Base-by-base conservation (phyloP, 2,797 vertebrate genomes). In the Pteropus rufus region DNA sequence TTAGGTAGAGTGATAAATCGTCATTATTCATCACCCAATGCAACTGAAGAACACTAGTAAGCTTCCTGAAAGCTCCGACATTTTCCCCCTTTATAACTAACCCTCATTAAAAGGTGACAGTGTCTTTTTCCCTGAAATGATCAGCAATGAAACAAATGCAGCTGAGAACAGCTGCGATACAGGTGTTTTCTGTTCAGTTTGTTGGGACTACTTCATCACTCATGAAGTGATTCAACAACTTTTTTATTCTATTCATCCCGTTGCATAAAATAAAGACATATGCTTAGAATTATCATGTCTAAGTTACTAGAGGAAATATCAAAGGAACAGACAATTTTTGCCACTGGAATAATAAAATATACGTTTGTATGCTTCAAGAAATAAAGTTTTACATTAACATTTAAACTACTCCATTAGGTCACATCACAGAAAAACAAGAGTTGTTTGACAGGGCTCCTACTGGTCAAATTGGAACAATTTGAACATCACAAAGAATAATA, bases 1-100 rank as follows among this genome's bases (percentile, higher is more conserved):
- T 52, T 86, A 36, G 44, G 56, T 44, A 64, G 52, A 87, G 24
- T 92, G 44, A 91, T 92, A 96, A 92, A 95, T 93, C 58, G 89
- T 58, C 41, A 77, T 70, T 92, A 77, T 62, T 41, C n/a, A 92
- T 87, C 69, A 95, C 44, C 19, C 21, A 31, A 10, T 75, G 89
- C n/a, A 44, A 60, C 31, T 94, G 49, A 93, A 96, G 67, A 94
- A 79, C 12, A 84, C 56, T 73, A 88, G 52, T 77, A 67, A 86
- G 29, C 39, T 96, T 92, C 62, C 24, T 81, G 34, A 95, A 67
- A 65, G 62, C 49, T 77, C 83, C 11, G 84, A 88, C 56, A 70
- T 36, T 80, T 44, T 54, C 23, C 16, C 52, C 34, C 64, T 81
- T 91, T 56, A 86, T 92, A 95, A 92, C 93, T 85, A 93, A 31